A percentile compares a stretch with the other conserved stretches of the same genome.
These are phyloP conservation scores for Eulithis prunata DNA, from an alignment of 2,888 invertebrate genomes.

Conservation along the genomic window DNA sequence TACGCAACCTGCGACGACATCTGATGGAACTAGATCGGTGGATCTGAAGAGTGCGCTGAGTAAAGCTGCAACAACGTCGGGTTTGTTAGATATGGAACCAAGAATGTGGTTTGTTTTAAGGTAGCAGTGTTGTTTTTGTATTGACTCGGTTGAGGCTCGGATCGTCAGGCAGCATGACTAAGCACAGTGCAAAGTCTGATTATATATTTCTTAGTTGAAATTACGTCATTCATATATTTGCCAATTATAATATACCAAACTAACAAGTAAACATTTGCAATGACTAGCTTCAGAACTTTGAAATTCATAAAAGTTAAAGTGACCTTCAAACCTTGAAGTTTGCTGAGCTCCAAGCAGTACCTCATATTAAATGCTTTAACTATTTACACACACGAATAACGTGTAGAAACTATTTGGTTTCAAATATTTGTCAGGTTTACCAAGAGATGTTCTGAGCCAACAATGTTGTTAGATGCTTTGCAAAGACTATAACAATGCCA, in stretches of 20 bases:
- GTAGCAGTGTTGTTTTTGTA: too few relatives aligned
- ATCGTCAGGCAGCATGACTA: too few relatives aligned
- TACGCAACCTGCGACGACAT: conserved; percentile 94
- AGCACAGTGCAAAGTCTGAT: too few relatives aligned
- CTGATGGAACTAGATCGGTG: conserved; percentile 94
- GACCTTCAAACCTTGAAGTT: background rate
- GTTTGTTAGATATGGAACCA: background rate
- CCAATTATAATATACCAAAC: background rate
- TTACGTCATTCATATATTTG: too few relatives aligned
- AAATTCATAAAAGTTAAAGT: background rate
- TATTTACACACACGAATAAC: conserved; percentile 26
- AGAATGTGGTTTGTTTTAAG: background rate
- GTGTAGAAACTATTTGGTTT: conserved; percentile 36
- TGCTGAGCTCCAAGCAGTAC: background rate
- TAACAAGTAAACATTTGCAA: background rate
- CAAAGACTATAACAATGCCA: conserved; percentile 30
- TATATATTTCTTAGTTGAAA: too few relatives aligned
- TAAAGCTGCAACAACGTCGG: conserved; percentile 80
- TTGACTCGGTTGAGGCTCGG: too few relatives aligned
- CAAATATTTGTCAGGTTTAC: conserved; percentile 37
- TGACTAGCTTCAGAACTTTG: background rate
- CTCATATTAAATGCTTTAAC: conserved; percentile 1
- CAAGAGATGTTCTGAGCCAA: conserved; percentile 31
- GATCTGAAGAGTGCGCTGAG: conserved; percentile 92
- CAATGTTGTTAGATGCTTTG: conserved; percentile 28